phyloP scores from a whole-genome alignment of 2,797 vertebrate genomes.

The Kryptopterus vitreolus region DNA sequence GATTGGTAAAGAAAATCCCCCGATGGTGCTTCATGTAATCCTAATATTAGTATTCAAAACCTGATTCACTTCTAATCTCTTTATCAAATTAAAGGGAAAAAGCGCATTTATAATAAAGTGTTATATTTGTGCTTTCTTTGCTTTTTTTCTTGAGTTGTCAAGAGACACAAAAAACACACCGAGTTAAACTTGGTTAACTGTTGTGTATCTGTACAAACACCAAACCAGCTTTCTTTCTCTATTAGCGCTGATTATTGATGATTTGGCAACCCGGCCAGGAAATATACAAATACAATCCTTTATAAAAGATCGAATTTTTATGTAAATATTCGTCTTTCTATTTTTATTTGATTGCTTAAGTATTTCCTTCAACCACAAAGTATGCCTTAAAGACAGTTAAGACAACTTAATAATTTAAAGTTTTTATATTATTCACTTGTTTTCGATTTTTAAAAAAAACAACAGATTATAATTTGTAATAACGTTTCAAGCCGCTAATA shows the following conservation, averaged over 20 bases:
- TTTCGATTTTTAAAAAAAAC: too few relatives aligned
- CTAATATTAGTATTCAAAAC: neutral
- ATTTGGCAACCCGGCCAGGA: neutral
- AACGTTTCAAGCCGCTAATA: neutral
- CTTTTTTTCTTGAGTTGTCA: neutral
- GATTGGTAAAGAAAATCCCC: neutral
- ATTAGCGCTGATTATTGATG: neutral
- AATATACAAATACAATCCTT: neutral
- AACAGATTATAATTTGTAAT: too few relatives aligned
- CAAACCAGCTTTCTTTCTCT: neutral
- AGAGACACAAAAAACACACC: neutral
- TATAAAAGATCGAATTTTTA: neutral
- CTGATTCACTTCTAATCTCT: too few relatives aligned
- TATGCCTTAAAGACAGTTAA: neutral
- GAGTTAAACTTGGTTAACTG: slow-evolving; percentile 4
- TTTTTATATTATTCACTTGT: too few relatives aligned
- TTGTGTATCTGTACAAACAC: neutral
- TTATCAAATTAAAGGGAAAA: neutral
- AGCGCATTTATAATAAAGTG: neutral
- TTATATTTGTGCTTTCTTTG: neutral
- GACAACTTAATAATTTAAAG: neutral
- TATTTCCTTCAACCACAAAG: too few relatives aligned
- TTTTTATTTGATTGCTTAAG: too few relatives aligned
- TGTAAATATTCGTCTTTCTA: neutral
- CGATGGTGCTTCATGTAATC: slow-evolving; percentile 1